Evolutionary conservation across 1,140 invertebrate species (phyloP).

Genomic region (Lasioglossum baleicum): DNA sequence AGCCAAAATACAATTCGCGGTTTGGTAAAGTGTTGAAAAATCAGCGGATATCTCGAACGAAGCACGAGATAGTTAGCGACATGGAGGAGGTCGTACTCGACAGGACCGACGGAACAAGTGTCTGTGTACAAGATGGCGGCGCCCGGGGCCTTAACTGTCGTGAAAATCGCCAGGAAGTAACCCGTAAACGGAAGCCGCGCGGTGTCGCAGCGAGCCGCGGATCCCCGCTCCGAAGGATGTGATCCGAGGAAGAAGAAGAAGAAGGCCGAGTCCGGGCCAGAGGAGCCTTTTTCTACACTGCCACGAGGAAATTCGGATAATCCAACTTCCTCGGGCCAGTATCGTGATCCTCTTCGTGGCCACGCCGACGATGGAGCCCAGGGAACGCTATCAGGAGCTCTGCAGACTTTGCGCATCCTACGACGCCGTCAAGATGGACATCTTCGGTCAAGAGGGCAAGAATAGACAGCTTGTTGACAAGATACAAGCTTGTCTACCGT

Average conservation of each 20-base stretch:
- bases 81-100: slow-evolving; percentile 30
- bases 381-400: slow-evolving; percentile 77
- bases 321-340: slow-evolving; percentile 37
- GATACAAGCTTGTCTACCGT: slow-evolving; percentile 79
- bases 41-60: slow-evolving; percentile 11
- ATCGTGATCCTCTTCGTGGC: slow-evolving; percentile 28
- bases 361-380: slow-evolving; percentile 63
- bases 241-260: slow-evolving; percentile 49
- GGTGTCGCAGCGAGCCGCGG: slow-evolving; percentile 57
- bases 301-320: slow-evolving; percentile 39
- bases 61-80: not conserved
- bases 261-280: slow-evolving; percentile 34
- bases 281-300: slow-evolving; percentile 38
- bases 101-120: slow-evolving; percentile 64
- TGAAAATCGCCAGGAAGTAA: slow-evolving; percentile 50
- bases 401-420: slow-evolving; percentile 80
- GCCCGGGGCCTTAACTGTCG: slow-evolving; percentile 60
- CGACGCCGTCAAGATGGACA: slow-evolving; percentile 79
- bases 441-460: slow-evolving; percentile 79
- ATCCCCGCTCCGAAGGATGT: slow-evolving; percentile 51
- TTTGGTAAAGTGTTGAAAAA: slow-evolving; percentile 42
- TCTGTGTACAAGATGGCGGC: slow-evolving; percentile 73
- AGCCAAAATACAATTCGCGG: slow-evolving; percentile 44
- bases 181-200: slow-evolving; percentile 41
- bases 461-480: slow-evolving; percentile 79